Percentiles rank a stretch among this genome's conserved stretches.
These are phyloP conservation scores for Daptonema setosum DNA, from an alignment of 2,888 invertebrate genomes.

Conservation along the genomic window DNA sequence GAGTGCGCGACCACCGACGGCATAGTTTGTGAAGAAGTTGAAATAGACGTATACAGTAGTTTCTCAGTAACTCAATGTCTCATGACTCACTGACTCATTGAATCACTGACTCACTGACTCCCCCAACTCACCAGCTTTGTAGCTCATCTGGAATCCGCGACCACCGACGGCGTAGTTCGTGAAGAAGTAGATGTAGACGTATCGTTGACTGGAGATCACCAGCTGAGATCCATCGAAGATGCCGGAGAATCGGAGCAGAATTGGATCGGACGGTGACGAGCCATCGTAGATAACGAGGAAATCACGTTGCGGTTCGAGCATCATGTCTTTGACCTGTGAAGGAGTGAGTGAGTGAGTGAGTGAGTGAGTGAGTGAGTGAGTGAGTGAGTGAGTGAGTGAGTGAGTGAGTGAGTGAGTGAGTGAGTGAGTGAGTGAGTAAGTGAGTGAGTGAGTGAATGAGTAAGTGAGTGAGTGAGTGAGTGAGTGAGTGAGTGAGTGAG, in stretches of 20 bases:
- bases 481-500: too few species aligned
- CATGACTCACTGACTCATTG: too few species aligned
- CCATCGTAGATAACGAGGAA: slow-evolving; percentile 75
- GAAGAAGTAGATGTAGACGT: slow-evolving; percentile 71
- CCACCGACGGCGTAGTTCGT: slow-evolving; percentile 52
- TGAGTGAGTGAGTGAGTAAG: too few species aligned
- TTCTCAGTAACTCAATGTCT: too few species aligned
- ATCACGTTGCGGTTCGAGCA: slow-evolving; percentile 38
- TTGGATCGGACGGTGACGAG: slow-evolving; percentile 57
- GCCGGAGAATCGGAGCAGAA: slow-evolving; percentile 40
- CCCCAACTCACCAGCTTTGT: slow-evolving; percentile 46
- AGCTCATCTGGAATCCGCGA: slow-evolving; percentile 70
- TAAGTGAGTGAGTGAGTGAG: too few species aligned
- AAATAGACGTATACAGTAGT: slow-evolving; percentile 62
- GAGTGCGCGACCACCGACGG: slow-evolving; percentile 53
- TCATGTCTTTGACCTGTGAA: slow-evolving; percentile 27
- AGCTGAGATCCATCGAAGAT: slow-evolving; percentile 42
- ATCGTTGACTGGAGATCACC: slow-evolving; percentile 68
- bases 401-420: too few species aligned
- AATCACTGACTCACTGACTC: too few species aligned
- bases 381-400: too few species aligned
- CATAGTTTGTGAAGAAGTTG: slow-evolving; percentile 72
- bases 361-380: too few species aligned
- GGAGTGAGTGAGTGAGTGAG: too few species aligned
- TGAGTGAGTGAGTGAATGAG: too few species aligned